Evolutionary conservation across 2,888 invertebrate genomes (phyloP), one percentile per base, ranked within the genome.

Genomic region (Catocala nupta): DNA sequence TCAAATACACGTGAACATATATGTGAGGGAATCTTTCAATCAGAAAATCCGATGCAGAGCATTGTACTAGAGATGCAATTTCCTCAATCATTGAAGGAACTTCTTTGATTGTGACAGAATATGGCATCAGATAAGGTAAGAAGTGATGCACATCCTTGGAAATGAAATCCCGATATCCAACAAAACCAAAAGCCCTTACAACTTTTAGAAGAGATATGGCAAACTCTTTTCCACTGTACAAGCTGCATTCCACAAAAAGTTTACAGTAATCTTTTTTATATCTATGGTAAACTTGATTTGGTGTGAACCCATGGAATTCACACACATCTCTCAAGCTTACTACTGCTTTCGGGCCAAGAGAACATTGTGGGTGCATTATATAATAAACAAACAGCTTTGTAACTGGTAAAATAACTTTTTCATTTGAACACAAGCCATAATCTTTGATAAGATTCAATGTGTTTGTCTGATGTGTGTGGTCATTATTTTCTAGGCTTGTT

Each of bases 1-100:
- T 95, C 59, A 97, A 89, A 81, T 96, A 96, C 3, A 96, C 91
- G 70, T 97, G 95, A 0, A 97, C 95, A 73, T 97, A 97, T 55
- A 97, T 96, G 54, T 96, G 95, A 55, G 96, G 95, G 80, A 96
- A 96, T 61, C 96, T 95, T 59, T 95, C 95, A 1, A 95, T 92
- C 11, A 97, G 89, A 73, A 97, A 95, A 45, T 96, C 95, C 0
- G 95, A 90, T 16, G 95, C 90, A 4, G 95, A 95, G 65, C 95
- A 93, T 74, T 95, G 95, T 9, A 95, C 95, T 34, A 96, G 83
- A 0, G 91, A 91, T 0, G 96, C 95, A 49, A 96, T 94, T 81
- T 96, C 96, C 68, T 95, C 94, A 52, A 97, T 95, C 70, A 97
- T 95, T 1, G 93, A 93, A 45, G 95, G 94, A 0, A 95, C 94